These are phyloP conservation scores for Umimayanthus chanpuru DNA, from an alignment of 92 coral and sea anemone species.

Conservation along the genomic window DNA sequence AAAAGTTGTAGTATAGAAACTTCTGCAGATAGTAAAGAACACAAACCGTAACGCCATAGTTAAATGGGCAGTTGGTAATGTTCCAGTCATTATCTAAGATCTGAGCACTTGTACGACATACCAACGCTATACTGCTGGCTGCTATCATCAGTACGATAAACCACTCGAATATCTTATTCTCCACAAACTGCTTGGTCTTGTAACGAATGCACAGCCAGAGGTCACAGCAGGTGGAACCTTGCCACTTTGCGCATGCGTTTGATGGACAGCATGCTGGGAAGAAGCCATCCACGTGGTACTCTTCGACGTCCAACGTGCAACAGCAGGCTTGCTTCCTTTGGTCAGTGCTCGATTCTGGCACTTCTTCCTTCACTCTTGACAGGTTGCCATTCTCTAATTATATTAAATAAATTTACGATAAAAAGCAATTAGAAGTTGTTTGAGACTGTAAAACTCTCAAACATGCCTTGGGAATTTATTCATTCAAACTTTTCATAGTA, in stretches of 20 bases:
- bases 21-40: no score
- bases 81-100: not conserved
- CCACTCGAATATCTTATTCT: slow-evolving; percentile 89
- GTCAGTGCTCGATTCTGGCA: not conserved
- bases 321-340: slow-evolving; percentile 38
- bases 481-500: not conserved
- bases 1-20: no score
- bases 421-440: not conserved
- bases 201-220: slow-evolving; percentile 70
- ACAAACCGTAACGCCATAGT: no score
- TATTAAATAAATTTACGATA: no score
- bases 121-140: slow-evolving; percentile 88
- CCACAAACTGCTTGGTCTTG: slow-evolving; percentile 72
- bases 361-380: not conserved
- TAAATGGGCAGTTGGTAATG: not conserved
- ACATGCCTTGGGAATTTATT: not conserved
- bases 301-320: slow-evolving; percentile 52
- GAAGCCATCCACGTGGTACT: slow-evolving; percentile 63
- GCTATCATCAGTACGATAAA: slow-evolving; percentile 82
- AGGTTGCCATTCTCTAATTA: not conserved
- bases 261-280: slow-evolving; percentile 50
- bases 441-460: not conserved
- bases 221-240: slow-evolving; percentile 32
- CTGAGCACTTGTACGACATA: slow-evolving; percentile 40
- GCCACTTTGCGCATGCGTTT: slow-evolving; percentile 42